Base-by-base conservation (phyloP, 92 coral and sea anemone species). In the Siderastrea siderea region DNA sequence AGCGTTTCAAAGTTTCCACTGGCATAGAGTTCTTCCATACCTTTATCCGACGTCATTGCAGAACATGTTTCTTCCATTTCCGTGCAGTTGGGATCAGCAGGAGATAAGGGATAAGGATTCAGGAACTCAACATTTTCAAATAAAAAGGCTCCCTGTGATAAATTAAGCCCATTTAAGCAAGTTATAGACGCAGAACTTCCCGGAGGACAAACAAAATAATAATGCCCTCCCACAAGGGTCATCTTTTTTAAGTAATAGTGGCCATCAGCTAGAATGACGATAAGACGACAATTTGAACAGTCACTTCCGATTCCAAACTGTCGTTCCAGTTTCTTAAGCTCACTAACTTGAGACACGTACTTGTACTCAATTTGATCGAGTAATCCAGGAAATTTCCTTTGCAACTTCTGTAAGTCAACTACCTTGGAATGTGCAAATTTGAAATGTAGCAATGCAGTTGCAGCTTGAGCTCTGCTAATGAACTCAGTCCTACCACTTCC, bases 201-300 rank as follows among this genome's bases (percentile, higher is more conserved):
- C 47, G 75, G 75, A 15, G 8, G 75, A 8, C 75, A 47, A 47
- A 71, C 75, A 71, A 71, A 71, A 71, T 48, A 47, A 71, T 47
- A 71, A 4, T 38, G 75, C 1, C 75, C 75, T 15, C 69, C 75
- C 5, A 12, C 14, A 14, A 71, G 2, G 2, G 26, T 49, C 26
- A 71, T 0, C 38, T 0, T 15, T 3, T 71, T 71, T 11, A 47
- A 71, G 10, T 15, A 1, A 9, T 71, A 71, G 43, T 5, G 7
- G 7, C 75, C 75, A 3, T 15, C 54, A 11, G 0, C 26, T 49
- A 71, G 14, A 47, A 71, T 71, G 75, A 71, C 11, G 44, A 43
- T 49, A 45, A 71, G 43, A 2, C 10, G n/a, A 15, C 1, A n/a
- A 19, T 64, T 16, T 0, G 15, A 59, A 8, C 2, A 43, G 15